These are phyloP conservation scores for Cyclophora punctaria DNA, from an alignment of 2,888 invertebrate genomes.

Conservation along the genomic window DNA sequence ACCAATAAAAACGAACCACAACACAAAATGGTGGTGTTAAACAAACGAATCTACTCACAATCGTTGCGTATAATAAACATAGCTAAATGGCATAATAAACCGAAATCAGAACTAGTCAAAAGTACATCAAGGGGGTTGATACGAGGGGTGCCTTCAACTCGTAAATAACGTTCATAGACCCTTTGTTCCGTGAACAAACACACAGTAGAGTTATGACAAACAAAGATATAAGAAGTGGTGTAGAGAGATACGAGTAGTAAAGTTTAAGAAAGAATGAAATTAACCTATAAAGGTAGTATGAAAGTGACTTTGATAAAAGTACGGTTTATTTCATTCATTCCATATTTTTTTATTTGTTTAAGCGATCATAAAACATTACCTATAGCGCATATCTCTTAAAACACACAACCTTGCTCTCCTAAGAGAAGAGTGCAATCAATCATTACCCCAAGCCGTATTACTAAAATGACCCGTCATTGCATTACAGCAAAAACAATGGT, in stretches of 20 bases:
- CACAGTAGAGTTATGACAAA: neutral
- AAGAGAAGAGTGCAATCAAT: no score
- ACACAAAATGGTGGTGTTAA: neutral
- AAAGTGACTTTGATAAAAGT: no score
- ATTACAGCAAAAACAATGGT: slow-evolving; percentile 12
- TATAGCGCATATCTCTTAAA: no score
- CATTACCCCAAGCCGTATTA: neutral
- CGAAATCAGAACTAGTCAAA: slow-evolving; percentile 68
- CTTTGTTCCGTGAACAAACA: slow-evolving; percentile 25
- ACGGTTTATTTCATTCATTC: no score
- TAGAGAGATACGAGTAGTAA: no score
- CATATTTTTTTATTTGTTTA: no score
- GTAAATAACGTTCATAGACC: slow-evolving; percentile 44
- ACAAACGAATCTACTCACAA: slow-evolving; percentile 30
- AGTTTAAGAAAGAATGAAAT: no score
- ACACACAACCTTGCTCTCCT: no score
- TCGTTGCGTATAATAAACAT: slow-evolving; percentile 44
- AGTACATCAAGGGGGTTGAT: slow-evolving; percentile 60
- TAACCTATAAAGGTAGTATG: no score
- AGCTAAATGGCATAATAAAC: slow-evolving; percentile 63
- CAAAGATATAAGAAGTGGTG: no score
- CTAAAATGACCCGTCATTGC: slow-evolving; percentile 3
- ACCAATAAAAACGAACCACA: no score
- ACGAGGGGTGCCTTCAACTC: slow-evolving; percentile 41
- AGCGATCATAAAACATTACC: no score